These are phyloP conservation scores for Atta texana DNA, from an alignment of 1,140 invertebrate genomes.

Conservation along the genomic window DNA sequence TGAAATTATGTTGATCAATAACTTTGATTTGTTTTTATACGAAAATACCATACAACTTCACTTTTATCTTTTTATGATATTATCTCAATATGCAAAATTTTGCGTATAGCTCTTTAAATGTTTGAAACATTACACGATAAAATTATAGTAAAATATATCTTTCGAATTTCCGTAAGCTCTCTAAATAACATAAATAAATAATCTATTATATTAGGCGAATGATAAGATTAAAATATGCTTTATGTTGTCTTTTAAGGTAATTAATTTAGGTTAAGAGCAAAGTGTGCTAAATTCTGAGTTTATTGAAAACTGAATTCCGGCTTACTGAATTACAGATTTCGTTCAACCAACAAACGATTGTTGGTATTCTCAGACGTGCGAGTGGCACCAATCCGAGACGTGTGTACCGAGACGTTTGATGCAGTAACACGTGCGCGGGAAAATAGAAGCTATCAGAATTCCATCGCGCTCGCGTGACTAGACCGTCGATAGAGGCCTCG, in stretches of 20 bases:
- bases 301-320: neutral
- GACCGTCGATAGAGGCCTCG: slow-evolving; percentile 68
- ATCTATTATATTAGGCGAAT: neutral
- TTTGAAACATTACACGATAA: neutral
- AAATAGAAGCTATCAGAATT: slow-evolving; percentile 64
- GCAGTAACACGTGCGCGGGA: slow-evolving; percentile 45
- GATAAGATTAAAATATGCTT: neutral
- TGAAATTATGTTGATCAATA: neutral
- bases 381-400: slow-evolving; percentile 27
- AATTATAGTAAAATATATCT: neutral
- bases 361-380: slow-evolving; percentile 35
- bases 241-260: neutral
- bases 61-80: neutral
- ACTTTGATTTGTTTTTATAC: neutral
- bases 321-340: neutral
- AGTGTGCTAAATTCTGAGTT: neutral
- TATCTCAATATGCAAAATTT: neutral
- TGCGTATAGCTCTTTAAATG: neutral
- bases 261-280: neutral
- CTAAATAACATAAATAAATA: neutral
- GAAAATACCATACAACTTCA: neutral
- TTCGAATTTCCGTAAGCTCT: neutral
- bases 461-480: slow-evolving; percentile 67
- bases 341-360: neutral
- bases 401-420: slow-evolving; percentile 9